phyloP scores from a whole-genome alignment of 2,797 vertebrate species.

The Pygocentrus nattereri region DNA sequence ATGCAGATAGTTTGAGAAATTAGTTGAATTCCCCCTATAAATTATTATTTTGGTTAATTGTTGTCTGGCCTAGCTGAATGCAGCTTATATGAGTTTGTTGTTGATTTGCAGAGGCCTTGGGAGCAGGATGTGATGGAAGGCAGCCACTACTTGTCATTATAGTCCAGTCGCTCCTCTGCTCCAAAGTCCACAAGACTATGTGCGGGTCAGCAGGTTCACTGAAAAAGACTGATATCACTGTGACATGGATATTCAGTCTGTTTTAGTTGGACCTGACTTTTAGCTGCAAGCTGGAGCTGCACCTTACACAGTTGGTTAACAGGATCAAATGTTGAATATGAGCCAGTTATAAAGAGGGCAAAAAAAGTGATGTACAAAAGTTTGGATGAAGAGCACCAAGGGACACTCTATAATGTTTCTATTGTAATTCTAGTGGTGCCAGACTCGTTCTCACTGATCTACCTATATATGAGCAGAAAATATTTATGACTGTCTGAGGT shows the following conservation, averaged over 20 bases:
- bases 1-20: neutral
- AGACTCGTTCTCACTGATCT: neutral
- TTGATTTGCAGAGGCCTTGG: neutral
- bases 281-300: neutral
- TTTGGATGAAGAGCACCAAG: neutral
- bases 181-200: slow-evolving; percentile 42
- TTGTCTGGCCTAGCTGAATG: neutral
- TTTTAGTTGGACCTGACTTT: slow-evolving; percentile 4
- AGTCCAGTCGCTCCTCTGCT: slow-evolving; percentile 9
- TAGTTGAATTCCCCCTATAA: neutral
- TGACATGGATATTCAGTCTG: slow-evolving; percentile 39
- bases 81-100: neutral
- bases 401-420: neutral
- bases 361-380: neutral
- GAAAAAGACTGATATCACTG: slow-evolving; percentile 18
- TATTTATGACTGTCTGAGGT: neutral
- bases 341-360: neutral
- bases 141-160: slow-evolving; percentile 22
- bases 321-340: neutral
- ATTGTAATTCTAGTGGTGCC: neutral
- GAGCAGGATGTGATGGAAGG: slow-evolving; percentile 7
- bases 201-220: slow-evolving; percentile 35
- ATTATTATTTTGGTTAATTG: neutral
- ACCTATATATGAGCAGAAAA: neutral
- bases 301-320: slow-evolving; percentile 9